A percentile compares a stretch with the other conserved stretches of the same genome.
Conservation (phyloP, 2,888 invertebrate species). For the Hirtodrosophila duncani region DNA sequence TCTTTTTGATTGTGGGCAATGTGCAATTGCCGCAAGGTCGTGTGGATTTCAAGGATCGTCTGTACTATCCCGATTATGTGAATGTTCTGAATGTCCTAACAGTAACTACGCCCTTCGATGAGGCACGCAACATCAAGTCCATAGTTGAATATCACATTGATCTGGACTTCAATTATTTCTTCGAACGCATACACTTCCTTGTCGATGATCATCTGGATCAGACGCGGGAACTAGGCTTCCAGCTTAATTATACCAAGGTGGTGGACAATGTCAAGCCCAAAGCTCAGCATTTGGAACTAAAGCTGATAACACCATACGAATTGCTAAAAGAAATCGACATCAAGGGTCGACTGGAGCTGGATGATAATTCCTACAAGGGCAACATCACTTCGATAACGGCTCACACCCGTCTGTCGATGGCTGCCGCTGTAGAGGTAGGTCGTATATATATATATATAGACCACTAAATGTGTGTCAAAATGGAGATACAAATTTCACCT, state of each 20-base stretch:
- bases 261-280: conserved; percentile 76
- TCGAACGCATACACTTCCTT: conserved; percentile 79
- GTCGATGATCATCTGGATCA: conserved; percentile 75
- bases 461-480: no score
- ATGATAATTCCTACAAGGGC: conserved; percentile 80
- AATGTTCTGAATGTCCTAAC: conserved; percentile 80
- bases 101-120: conserved; percentile 80
- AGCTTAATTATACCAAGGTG: conserved; percentile 79
- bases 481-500: no score
- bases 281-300: conserved; percentile 79
- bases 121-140: conserved; percentile 79
- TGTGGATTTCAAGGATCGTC: conserved; percentile 80
- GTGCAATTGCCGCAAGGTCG: conserved; percentile 80
- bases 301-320: conserved; percentile 80
- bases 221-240: conserved; percentile 76
- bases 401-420: conserved; percentile 79
- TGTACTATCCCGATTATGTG: conserved; percentile 80
- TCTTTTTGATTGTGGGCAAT: conserved; percentile 79
- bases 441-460: no score
- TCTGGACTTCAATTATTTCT: conserved; percentile 77
- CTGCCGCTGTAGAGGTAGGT: conserved; percentile 80
- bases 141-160: conserved; percentile 79
- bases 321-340: conserved; percentile 79
- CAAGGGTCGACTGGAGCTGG: conserved; percentile 78
- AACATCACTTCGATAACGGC: conserved; percentile 80